Conservation (phyloP, 1,140 invertebrate species). For the Conus betulinus region DNA sequence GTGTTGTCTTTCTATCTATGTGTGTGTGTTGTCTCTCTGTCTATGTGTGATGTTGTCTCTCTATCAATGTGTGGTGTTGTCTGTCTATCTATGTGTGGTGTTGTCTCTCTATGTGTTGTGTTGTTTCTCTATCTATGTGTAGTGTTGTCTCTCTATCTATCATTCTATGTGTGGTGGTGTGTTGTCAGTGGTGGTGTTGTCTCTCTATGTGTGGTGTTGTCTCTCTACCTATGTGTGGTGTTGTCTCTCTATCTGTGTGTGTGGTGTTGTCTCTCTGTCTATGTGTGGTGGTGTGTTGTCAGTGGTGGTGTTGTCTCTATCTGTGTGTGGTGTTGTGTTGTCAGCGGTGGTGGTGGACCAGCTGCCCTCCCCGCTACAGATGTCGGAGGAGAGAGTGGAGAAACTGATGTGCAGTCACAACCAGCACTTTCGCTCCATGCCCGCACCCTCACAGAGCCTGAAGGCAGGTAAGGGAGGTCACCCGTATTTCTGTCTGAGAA, state of each 20-base stretch:
- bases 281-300: not conserved
- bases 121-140: too few species aligned
- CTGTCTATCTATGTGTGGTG: too few species aligned
- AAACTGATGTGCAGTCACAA: slow-evolving; percentile 85
- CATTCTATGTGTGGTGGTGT: too few species aligned
- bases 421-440: slow-evolving; percentile 83
- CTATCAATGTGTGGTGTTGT: too few species aligned
- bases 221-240: not conserved
- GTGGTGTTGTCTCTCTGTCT: not conserved
- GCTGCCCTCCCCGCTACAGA: slow-evolving; percentile 87
- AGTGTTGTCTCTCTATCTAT: too few species aligned
- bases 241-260: not conserved
- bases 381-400: slow-evolving; percentile 87
- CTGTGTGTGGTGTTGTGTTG: slow-evolving; percentile 21
- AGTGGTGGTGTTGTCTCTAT: not conserved
- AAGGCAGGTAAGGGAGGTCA: slow-evolving; percentile 78
- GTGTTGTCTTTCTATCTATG: too few species aligned
- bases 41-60: too few species aligned
- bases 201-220: too few species aligned
- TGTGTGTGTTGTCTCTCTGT: too few species aligned
- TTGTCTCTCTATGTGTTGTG: too few species aligned
- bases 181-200: not conserved
- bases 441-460: slow-evolving; percentile 83
- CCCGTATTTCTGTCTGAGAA: not conserved
- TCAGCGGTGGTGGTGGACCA: slow-evolving; percentile 86